Evolutionary conservation across 2,888 invertebrate genomes (phyloP), one percentile per base, ranked within the genome.

Genomic region (Heliconius aoede): DNA sequence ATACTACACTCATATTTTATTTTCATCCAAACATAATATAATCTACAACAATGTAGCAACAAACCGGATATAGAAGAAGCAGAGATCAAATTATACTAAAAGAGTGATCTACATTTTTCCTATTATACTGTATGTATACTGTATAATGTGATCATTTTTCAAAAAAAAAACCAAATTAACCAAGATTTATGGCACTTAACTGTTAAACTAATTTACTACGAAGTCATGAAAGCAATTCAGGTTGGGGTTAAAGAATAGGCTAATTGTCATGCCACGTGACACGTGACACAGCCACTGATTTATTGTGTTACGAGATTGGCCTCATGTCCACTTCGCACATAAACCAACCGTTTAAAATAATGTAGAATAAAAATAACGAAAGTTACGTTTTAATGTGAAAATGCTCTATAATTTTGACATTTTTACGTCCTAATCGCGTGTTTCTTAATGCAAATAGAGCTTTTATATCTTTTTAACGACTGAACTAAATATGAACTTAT

Each of bases 251-350:
- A 76, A 77, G 13, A 61, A 24, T 51, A 80, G 40, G 58, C 74
- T 82, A 80, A 84, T 86, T 85, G 83, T 80, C 80, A 86, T 85
- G 84, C 84, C 82, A 85, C 81, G 82, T 83, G 85, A 80, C 83
- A 79, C 80, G n/a, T 75, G 77, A 77, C 81, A 72, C n/a, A n/a
- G n/a, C n/a, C n/a, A n/a, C 76, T 81, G 80, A 83, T 84, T 82
- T 82, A 85, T 82, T 67, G 55, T 72, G 80, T 83, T 80, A 78
- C 76, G 55, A 65, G 74, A 80, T 74, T 76, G 71, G 73, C 72
- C 55, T 78, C 79, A 78, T 74, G 69, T 78, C 64, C 74, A 78
- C 76, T 79, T 80, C 80, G 74, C 82, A 81, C 80, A 81, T 80
- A n/a, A n/a, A 82, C 80, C 78, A 82, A 72, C 80, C 61, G 73